Base-by-base conservation (phyloP, 2,888 invertebrate species). In the Pinctada fucata region DNA sequence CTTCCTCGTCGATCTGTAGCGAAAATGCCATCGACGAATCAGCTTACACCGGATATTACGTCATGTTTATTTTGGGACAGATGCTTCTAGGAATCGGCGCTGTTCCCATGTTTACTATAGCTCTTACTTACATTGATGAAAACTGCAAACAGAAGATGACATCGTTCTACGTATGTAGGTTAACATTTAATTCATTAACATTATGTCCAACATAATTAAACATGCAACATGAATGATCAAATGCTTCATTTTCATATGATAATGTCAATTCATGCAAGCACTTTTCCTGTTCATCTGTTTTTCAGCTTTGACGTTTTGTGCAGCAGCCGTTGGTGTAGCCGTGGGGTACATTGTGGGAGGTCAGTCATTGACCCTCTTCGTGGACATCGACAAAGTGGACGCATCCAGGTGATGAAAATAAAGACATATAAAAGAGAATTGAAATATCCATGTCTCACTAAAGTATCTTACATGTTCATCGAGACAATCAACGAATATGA, bases 281-380 rank as follows among this genome's bases (percentile, higher is more conserved):
- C 31, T 31, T 1, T 31, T 58, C 13, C 10, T 58, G 8, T 8
- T 58, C 58, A 10, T 64, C 64, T 64, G 6, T 64, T 4, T 4
- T 67, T 66, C 49, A 77, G 77, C 71, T 10, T 45, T 77, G 67
- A 85, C 88, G 65, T 86, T 86, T 65, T 84, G 86, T 52, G 84
- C 83, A 5, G 87, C 88, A 0, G 86, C 87, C 8, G 78, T 89
- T 5, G 90, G 90, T 16, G 89, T 90, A 13, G 89, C 90, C 13
- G 68, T 87, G 10, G 90, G 90, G 2, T 90, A 86, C 73, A 82
- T 90, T 2, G 81, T 86, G 2, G 90, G 89, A 2, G 90, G 90
- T 6, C 84, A 87, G 73, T 83, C 89, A 2, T 81, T 90, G 45
- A 81, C 79, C n/a, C 67, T 86, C 5, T 90, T 87, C 75, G 90